These are phyloP conservation scores for Ondatra zibethicus DNA, from an alignment of 2,113 vertebrate genomes.

Conservation along the genomic window DNA sequence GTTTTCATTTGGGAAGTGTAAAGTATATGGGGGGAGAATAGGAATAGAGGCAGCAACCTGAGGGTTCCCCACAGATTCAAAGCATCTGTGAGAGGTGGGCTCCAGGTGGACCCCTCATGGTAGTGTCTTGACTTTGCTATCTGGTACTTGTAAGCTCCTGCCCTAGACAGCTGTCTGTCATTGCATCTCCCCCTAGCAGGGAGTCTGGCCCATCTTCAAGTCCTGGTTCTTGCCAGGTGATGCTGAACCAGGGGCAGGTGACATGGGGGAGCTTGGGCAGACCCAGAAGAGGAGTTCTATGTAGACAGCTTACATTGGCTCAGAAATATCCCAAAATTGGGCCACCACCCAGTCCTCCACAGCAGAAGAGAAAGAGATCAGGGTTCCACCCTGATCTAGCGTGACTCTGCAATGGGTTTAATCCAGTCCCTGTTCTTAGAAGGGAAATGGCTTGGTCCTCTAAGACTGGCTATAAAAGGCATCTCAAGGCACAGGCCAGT, in stretches of 20 bases:
- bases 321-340: neutral
- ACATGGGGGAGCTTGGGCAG: neutral
- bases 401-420: neutral
- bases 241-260: neutral
- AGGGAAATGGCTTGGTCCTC: neutral
- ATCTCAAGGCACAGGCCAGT: neutral
- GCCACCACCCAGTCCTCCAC: no score
- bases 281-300: neutral
- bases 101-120: neutral
- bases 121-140: neutral
- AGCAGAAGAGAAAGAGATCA: neutral
- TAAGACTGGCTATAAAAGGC: neutral
- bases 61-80: neutral
- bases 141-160: neutral
- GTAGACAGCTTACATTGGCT: accelerated
- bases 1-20: neutral
- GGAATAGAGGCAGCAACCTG: neutral
- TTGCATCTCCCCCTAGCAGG: neutral
- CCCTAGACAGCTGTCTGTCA: neutral
- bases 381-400: neutral
- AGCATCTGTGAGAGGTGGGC: neutral
- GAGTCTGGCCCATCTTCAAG: neutral
- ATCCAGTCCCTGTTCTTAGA: neutral
- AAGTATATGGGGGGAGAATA: accelerated
- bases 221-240: neutral